Evolutionary conservation across 2,888 invertebrate genomes (phyloP).

Genomic region (Matsumyia berberina): DNA sequence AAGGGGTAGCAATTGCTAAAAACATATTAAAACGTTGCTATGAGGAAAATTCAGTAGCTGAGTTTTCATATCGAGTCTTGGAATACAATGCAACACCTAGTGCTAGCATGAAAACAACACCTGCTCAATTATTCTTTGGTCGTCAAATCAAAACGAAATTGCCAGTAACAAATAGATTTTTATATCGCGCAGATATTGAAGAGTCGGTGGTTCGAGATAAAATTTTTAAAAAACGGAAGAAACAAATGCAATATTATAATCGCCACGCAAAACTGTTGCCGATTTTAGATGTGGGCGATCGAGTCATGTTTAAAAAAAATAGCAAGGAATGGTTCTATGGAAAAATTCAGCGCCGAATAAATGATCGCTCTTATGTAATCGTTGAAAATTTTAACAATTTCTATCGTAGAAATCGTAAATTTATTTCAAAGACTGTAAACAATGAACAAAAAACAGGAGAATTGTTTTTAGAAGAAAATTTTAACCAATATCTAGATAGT

Average conservation of each 20-base stretch:
- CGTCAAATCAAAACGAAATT: slow-evolving; percentile 56
- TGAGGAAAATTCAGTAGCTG: slow-evolving; percentile 38
- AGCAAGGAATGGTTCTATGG: slow-evolving; percentile 71
- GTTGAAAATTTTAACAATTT: slow-evolving; percentile 57
- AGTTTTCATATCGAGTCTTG: slow-evolving; percentile 4
- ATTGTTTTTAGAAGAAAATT: slow-evolving; percentile 2
- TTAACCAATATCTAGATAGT: too few species aligned
- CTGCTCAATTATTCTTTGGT: slow-evolving; percentile 65
- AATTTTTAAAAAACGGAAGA: slow-evolving; percentile 50
- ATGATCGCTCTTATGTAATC: slow-evolving; percentile 66
- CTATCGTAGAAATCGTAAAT: slow-evolving; percentile 11
- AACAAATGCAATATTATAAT: slow-evolving; percentile 72
- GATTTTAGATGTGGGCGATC: too few species aligned
- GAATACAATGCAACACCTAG: slow-evolving; percentile 42
- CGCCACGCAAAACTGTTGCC: too few species aligned
- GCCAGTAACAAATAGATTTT: slow-evolving; percentile 50
- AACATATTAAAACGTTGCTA: slow-evolving; percentile 71
- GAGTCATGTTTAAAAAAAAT: slow-evolving; percentile 74
- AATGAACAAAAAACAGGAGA: background rate
- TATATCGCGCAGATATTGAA: slow-evolving; percentile 46
- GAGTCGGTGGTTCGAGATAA: slow-evolving; percentile 49
- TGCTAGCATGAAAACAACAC: slow-evolving; percentile 36
- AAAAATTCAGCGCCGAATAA: slow-evolving; percentile 49
- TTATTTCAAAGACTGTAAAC: background rate
- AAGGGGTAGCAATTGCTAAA: slow-evolving; percentile 60